Percentiles rank a stretch among this genome's conserved stretches.
These are phyloP conservation scores for Artibeus jamaicensis DNA, from an alignment of 2,797 vertebrate species.

Conservation along the genomic window DNA sequence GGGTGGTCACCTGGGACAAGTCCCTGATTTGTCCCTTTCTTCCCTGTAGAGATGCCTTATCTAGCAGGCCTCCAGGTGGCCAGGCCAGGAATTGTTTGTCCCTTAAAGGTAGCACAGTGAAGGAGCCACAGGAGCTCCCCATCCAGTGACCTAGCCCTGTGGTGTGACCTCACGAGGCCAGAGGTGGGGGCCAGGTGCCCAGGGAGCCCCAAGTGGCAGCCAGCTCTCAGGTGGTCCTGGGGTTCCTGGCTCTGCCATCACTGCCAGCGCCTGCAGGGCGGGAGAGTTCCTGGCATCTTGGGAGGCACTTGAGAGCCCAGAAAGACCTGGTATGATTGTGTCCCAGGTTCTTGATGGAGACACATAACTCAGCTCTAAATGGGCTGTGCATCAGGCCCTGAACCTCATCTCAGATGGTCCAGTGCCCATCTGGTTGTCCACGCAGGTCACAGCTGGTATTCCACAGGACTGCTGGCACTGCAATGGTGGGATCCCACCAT, in stretches of 20 bases:
- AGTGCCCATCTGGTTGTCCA: not conserved
- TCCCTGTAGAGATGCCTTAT: not conserved
- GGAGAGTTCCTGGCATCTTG: not conserved
- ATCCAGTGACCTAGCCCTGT: not conserved
- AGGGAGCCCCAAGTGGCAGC: not conserved
- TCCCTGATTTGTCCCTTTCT: not conserved
- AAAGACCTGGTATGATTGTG: not conserved
- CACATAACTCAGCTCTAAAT: not conserved
- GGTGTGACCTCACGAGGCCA: not conserved
- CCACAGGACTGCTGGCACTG: not conserved
- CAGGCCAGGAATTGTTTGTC: not conserved
- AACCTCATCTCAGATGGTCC: not conserved
- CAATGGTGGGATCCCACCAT: not conserved
- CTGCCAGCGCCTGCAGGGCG: not conserved
- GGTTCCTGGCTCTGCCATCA: not conserved
- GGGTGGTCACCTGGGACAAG: not conserved
- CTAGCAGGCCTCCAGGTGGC: not conserved
- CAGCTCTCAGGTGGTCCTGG: not conserved
- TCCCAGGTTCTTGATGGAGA: not conserved
- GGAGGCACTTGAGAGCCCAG: not conserved
- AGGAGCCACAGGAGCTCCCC: not conserved
- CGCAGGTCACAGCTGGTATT: not conserved
- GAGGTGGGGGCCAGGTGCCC: not conserved
- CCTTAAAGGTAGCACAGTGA: rapidly evolving
- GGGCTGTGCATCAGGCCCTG: not conserved